A percentile compares a stretch with the other conserved stretches of the same genome.
These are phyloP conservation scores for Penaeus vannamei DNA, from an alignment of 1,140 invertebrate genomes.

Conservation along the genomic window DNA sequence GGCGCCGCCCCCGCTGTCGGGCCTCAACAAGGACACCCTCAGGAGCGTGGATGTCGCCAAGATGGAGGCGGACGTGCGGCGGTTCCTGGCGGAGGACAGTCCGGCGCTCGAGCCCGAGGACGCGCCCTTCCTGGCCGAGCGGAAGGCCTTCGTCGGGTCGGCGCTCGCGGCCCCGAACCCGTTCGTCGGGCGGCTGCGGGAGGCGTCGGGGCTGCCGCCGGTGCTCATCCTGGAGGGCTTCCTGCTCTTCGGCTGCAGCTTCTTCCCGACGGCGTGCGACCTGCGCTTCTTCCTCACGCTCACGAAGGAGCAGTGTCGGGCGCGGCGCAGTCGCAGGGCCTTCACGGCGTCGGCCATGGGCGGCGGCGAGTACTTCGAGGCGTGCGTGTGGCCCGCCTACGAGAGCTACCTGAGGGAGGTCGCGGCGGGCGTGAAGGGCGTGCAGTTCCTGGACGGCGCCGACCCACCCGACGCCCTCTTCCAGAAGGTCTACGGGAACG, in stretches of 20 bases:
- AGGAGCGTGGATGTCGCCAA: constrained; percentile 41
- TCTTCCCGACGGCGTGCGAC: constrained; percentile 35
- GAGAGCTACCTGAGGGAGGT: constrained; percentile 8
- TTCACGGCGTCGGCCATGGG: not conserved
- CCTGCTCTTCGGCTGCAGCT: constrained; percentile 33
- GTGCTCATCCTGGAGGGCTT: constrained; percentile 44
- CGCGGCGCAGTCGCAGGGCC: constrained; percentile 6
- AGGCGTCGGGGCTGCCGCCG: not conserved
- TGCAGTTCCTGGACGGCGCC: constrained; percentile 24
- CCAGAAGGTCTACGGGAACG: not conserved
- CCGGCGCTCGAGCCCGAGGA: not conserved
- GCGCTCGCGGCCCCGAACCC: constrained; percentile 34
- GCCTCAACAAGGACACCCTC: constrained; percentile 47
- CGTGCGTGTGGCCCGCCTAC: constrained; percentile 49
- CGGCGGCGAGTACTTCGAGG: constrained; percentile 39
- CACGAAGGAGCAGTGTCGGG: constrained; percentile 37
- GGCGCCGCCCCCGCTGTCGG: constrained; percentile 25
- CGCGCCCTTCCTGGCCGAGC: not conserved
- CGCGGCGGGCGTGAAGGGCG: not conserved
- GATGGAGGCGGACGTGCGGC: constrained; percentile 43
- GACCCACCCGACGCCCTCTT: not conserved
- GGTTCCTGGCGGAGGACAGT: not conserved
- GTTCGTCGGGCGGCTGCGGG: not conserved
- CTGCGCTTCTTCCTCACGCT: constrained; percentile 43
- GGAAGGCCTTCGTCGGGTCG: constrained; percentile 37